Evolutionary conservation across 2,888 invertebrate species (phyloP).

Genomic region (Brenthis daphne): DNA sequence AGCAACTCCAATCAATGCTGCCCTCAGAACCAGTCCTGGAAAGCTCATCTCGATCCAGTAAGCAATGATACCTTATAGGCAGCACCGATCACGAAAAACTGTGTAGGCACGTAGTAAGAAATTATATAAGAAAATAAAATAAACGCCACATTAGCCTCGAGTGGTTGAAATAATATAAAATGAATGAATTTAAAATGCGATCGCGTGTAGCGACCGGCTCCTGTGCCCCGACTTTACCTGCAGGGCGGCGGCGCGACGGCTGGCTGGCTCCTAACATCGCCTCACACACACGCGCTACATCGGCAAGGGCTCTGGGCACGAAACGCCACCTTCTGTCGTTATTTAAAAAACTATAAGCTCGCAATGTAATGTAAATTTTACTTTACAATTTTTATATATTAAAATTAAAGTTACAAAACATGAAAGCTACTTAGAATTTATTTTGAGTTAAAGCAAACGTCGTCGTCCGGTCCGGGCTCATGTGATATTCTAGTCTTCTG

Average conservation of each 20-base stretch:
- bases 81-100: constrained; percentile 52
- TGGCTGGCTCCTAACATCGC: constrained; percentile 65
- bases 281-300: constrained; percentile 77
- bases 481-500: constrained; percentile 1
- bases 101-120: constrained; percentile 43
- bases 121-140: constrained; percentile 25
- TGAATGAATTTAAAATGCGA: constrained; percentile 60
- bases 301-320: constrained; percentile 74
- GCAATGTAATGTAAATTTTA: constrained; percentile 50
- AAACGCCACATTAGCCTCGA: constrained; percentile 23
- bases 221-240: constrained; percentile 76
- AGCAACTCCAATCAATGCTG: background rate
- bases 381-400: constrained; percentile 39
- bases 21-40: background rate
- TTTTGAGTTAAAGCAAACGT: constrained; percentile 15
- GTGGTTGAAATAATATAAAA: constrained; percentile 19
- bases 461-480: constrained; percentile 4
- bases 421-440: constrained; percentile 39
- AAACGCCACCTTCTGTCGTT: constrained; percentile 78
- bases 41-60: constrained; percentile 29
- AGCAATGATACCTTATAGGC: constrained; percentile 65
- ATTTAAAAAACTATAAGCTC: constrained; percentile 80
- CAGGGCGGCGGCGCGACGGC: constrained; percentile 44
- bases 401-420: constrained; percentile 35
- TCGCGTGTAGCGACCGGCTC: constrained; percentile 70